Percentiles rank a stretch among this genome's conserved stretches.
These are phyloP conservation scores for Pyrocoelia pectoralis DNA, from an alignment of 2,888 invertebrate genomes.

Conservation along the genomic window DNA sequence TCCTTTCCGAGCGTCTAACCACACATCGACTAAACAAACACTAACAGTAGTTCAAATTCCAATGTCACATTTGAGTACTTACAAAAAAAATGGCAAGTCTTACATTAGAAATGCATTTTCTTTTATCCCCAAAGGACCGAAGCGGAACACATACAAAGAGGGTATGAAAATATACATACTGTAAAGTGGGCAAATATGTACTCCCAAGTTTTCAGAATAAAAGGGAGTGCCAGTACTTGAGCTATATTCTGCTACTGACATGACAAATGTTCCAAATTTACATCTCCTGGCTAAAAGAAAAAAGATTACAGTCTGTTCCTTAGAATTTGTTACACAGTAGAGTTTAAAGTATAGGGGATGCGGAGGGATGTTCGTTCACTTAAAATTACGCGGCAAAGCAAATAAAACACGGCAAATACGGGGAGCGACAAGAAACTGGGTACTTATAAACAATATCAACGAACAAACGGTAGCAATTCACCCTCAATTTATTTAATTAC, in stretches of 20 bases:
- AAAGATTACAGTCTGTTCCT: constrained; percentile 4
- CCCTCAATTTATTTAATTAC: constrained; percentile 39
- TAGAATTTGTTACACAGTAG: too few species aligned
- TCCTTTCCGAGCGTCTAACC: too few species aligned
- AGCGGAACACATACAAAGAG: constrained; percentile 39
- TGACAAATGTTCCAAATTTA: constrained; percentile 14
- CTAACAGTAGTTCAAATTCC: too few species aligned
- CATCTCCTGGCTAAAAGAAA: constrained; percentile 9
- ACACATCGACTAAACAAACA: too few species aligned
- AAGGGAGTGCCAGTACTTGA: constrained; percentile 14
- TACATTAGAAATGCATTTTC: constrained; percentile 47
- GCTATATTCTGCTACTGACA: constrained; percentile 14
- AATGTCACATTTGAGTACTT: not conserved
- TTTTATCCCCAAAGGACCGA: constrained; percentile 40
- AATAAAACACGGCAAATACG: constrained; percentile 31
- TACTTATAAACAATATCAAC: constrained; percentile 33
- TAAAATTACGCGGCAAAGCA: constrained; percentile 23
- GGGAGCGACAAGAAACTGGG: constrained; percentile 26
- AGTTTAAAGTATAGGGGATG: not conserved
- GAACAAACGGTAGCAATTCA: constrained; percentile 33
- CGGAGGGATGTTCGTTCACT: not conserved
- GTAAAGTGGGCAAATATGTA: constrained; percentile 35
- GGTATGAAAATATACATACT: constrained; percentile 40
- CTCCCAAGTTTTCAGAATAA: constrained; percentile 15
- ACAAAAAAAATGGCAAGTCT: constrained; percentile 44